Percentiles rank a stretch among this genome's conserved stretches.
These are phyloP conservation scores for Lordiphosa andalusiaca DNA, from an alignment of 2,888 invertebrate genomes.

Conservation along the genomic window DNA sequence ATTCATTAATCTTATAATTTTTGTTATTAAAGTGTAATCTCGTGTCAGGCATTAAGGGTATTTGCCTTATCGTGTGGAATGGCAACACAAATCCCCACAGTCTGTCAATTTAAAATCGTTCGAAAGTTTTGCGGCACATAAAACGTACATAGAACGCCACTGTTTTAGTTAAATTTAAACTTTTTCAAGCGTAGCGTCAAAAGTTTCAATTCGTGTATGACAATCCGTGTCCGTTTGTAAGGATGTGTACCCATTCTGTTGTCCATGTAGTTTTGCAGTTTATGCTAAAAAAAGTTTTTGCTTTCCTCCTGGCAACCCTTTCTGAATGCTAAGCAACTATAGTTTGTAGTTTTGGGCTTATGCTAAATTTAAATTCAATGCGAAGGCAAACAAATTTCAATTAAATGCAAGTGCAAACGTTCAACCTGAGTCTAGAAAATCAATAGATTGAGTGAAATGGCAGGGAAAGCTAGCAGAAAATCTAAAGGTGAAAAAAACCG, in stretches of 20 bases:
- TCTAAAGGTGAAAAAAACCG: conserved; percentile 20
- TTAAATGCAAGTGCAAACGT: conserved; percentile 37
- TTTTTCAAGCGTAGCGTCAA: conserved; percentile 57
- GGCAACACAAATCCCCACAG: conserved; percentile 18
- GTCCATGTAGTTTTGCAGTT: conserved; percentile 38
- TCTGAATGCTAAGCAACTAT: conserved; percentile 30
- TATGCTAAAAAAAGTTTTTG: conserved; percentile 43
- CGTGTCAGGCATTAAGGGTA: conserved; percentile 42
- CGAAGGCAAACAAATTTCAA: conserved; percentile 36
- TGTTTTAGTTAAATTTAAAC: conserved; percentile 53
- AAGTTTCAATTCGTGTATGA: conserved; percentile 65
- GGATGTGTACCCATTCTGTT: conserved; percentile 23
- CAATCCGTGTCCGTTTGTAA: conserved; percentile 23
- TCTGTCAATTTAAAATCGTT: conserved; percentile 32
- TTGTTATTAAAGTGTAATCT: conserved; percentile 29
- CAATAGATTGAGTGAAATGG: conserved; percentile 22
- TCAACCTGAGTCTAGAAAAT: conserved; percentile 31
- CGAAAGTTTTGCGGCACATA: conserved; percentile 43
- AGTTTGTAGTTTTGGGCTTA: conserved; percentile 26
- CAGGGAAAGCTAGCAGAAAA: conserved; percentile 18
- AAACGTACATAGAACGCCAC: conserved; percentile 40
- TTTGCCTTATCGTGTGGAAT: conserved; percentile 22
- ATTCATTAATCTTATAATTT: no score
- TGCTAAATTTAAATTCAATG: conserved; percentile 55
- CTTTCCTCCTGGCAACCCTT: conserved; percentile 25